phyloP scores from a whole-genome alignment of 64 coral and sea anemone species.

The Cladopsammia gracilis region DNA sequence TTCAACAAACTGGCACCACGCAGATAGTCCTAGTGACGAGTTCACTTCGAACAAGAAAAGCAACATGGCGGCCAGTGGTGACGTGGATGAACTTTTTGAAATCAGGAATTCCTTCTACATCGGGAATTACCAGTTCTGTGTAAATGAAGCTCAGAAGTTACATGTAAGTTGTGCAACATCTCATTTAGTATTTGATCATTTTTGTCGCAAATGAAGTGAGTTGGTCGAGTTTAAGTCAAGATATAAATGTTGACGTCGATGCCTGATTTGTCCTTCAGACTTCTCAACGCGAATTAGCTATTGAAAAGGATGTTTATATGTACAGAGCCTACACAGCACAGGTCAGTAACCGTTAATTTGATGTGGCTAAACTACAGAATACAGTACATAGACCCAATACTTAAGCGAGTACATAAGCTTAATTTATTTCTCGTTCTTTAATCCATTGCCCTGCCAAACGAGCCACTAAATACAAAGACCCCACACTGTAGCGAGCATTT shows the following conservation, averaged over 20 bases:
- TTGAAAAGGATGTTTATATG: slow-evolving; percentile 98
- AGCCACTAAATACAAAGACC: too few relatives aligned
- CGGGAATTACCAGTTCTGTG: slow-evolving; percentile 95
- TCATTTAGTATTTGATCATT: not conserved
- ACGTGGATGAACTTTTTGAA: slow-evolving; percentile 99
- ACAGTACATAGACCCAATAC: too few relatives aligned
- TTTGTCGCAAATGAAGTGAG: not conserved
- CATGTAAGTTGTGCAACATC: slow-evolving; percentile 57
- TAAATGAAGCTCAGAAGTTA: slow-evolving; percentile 95
- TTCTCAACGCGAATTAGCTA: slow-evolving; percentile 67
- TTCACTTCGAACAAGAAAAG: slow-evolving; percentile 15
- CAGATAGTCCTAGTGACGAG: not conserved
- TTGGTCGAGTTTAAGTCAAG: not conserved
- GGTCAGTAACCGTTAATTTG: slow-evolving; percentile 44
- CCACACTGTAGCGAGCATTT: too few relatives aligned
- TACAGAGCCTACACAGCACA: slow-evolving; percentile 97
- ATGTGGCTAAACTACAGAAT: too few relatives aligned
- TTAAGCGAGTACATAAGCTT: too few relatives aligned
- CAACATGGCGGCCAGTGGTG: slow-evolving; percentile 96
- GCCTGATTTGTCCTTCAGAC: slow-evolving; percentile 35
- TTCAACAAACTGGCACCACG: not conserved
- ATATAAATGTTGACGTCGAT: too few relatives aligned
- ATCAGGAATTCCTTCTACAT: slow-evolving; percentile 96
- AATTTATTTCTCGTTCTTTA: too few relatives aligned
- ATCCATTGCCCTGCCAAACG: too few relatives aligned